A percentile compares a stretch with the other conserved stretches of the same genome.
Conservation (phyloP, 2,113 vertebrate genomes). For the Rafetus swinhoei region DNA sequence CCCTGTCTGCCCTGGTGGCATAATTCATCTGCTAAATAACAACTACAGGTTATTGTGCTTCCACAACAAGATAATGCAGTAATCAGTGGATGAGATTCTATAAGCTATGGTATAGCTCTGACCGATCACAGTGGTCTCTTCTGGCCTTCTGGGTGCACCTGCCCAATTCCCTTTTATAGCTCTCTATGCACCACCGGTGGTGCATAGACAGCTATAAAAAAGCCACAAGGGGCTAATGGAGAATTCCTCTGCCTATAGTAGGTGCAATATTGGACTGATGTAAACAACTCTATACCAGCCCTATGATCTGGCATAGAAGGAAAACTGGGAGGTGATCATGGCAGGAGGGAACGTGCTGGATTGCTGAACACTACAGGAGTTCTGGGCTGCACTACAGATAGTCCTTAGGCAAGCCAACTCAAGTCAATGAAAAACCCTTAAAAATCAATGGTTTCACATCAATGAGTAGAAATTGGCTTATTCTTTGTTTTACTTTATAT, state of each 20-base stretch:
- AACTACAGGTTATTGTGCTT: fast-evolving
- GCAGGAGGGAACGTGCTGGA: background rate
- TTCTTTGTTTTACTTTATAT: background rate
- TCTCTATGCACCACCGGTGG: background rate
- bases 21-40: background rate
- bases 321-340: background rate
- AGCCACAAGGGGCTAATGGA: background rate
- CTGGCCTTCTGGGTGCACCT: background rate
- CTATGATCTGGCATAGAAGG: background rate
- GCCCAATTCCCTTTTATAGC: too few relatives aligned
- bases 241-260: background rate
- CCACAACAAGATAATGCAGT: fast-evolving
- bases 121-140: background rate
- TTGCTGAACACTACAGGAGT: background rate
- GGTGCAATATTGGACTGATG: background rate
- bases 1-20: background rate
- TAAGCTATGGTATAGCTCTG: background rate
- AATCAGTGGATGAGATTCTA: background rate
- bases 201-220: background rate
- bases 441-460: background rate
- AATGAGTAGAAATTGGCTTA: background rate
- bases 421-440: background rate
- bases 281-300: background rate
- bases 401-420: background rate
- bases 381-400: background rate